Percentiles rank a stretch among this genome's conserved stretches.
phyloP scores from a whole-genome alignment of 2,888 invertebrate species.

The Nudaria mundana region DNA sequence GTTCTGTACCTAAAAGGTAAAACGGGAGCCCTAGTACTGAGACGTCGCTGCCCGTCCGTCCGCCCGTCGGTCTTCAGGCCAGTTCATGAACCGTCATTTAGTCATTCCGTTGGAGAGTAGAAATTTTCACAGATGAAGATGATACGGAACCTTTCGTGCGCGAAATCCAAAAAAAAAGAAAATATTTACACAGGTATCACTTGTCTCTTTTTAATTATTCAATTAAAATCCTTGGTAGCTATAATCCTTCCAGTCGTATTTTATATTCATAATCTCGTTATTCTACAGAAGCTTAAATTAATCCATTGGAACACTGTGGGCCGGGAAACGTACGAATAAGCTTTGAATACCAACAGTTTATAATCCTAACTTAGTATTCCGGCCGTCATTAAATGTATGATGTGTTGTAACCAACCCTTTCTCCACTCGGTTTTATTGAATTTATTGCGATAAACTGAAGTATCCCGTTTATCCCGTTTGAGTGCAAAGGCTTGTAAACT shows the following conservation, averaged over 20 bases:
- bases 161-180: no score
- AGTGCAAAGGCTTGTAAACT: no score
- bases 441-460: neutral
- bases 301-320: conserved; percentile 9
- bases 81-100: no score
- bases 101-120: no score
- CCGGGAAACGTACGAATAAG: conserved; percentile 4
- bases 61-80: no score
- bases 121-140: no score
- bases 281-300: neutral
- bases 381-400: neutral
- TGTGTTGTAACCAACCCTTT: neutral
- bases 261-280: neutral
- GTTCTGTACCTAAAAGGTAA: no score
- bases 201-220: neutral
- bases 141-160: no score
- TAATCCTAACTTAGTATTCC: conserved; percentile 11
- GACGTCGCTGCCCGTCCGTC: no score
- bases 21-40: no score
- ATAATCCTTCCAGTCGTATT: neutral
- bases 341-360: conserved; percentile 6
- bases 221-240: neutral
- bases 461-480: no score
- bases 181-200: no score
- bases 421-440: neutral